Conservation (phyloP, 2,888 invertebrate genomes). For the Pyrocoelia pectoralis region DNA sequence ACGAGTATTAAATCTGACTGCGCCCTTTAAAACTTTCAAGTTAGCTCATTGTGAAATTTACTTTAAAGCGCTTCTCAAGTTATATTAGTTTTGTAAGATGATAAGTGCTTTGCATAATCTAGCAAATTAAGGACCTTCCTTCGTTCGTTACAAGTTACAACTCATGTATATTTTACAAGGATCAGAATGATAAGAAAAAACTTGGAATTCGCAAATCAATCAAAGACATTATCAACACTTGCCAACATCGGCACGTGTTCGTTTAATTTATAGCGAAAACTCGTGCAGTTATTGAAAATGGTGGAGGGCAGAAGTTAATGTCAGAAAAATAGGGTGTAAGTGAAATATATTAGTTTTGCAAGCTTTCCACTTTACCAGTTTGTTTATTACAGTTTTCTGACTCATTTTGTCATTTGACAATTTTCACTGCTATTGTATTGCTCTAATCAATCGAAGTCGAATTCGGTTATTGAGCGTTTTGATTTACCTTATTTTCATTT, state of each 20-base stretch:
- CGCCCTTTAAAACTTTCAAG: slow-evolving; percentile 33
- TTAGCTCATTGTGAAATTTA: slow-evolving; percentile 35
- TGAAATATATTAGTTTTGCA: neutral
- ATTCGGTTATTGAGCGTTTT: too few relatives aligned
- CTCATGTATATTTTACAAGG: neutral
- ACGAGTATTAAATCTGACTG: slow-evolving; percentile 34
- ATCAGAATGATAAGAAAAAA: slow-evolving; percentile 13
- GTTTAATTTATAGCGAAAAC: slow-evolving; percentile 35
- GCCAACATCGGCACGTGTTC: slow-evolving; percentile 39
- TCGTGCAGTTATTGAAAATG: slow-evolving; percentile 26
- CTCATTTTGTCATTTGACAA: too few relatives aligned
- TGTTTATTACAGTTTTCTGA: too few relatives aligned
- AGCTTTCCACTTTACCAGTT: too few relatives aligned
- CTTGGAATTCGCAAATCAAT: slow-evolving; percentile 19
- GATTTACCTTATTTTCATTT: too few relatives aligned
- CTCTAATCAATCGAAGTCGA: too few relatives aligned
- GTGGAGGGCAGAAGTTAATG: slow-evolving; percentile 10
- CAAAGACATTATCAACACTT: slow-evolving; percentile 39
- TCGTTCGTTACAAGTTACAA: slow-evolving; percentile 9
- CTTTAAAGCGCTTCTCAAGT: slow-evolving; percentile 31
- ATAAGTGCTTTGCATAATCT: slow-evolving; percentile 31
- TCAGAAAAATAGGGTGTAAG: slow-evolving; percentile 11
- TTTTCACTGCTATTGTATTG: too few relatives aligned
- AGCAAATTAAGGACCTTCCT: slow-evolving; percentile 24
- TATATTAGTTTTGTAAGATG: slow-evolving; percentile 36